Conservation (phyloP, 2,113 vertebrate species). For the Oncorhynchus nerka region DNA sequence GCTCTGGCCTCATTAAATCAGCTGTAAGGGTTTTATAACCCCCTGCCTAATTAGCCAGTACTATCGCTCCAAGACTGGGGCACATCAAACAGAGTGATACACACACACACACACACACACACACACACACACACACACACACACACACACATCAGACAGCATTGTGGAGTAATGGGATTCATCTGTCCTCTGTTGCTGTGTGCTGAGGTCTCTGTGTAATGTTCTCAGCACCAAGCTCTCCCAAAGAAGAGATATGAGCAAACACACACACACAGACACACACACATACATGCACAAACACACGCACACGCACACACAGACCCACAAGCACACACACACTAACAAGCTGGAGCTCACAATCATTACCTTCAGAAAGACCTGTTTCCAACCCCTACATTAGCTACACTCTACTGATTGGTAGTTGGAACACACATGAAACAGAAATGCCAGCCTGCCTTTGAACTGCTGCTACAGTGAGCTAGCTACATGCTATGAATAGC, state of each 20-base stretch:
- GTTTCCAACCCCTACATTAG: no score
- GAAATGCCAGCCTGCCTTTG: no score
- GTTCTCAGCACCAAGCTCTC: constrained; percentile 8
- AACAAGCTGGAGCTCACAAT: no score
- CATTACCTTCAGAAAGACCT: no score
- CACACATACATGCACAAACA: not conserved
- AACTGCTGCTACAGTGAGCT: no score
- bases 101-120: not conserved
- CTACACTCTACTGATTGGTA: no score
- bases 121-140: not conserved
- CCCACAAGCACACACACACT: not conserved
- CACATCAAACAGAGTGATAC: constrained; percentile 15
- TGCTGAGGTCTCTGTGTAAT: constrained; percentile 1
- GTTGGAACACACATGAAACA: no score
- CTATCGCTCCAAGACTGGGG: constrained; percentile 3
- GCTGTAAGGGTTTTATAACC: constrained; percentile 4
- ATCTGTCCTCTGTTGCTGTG: not conserved
- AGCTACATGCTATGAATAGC: no score
- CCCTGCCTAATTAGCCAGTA: constrained; percentile 34
- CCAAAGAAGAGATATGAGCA: not conserved
- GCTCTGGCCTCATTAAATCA: constrained; percentile 27
- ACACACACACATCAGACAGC: not conserved
- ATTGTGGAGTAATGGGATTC: not conserved
- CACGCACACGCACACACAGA: not conserved
- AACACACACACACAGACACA: not conserved